These are phyloP conservation scores for Discoglossus pictus DNA, from an alignment of 2,797 vertebrate species.

Conservation along the genomic window DNA sequence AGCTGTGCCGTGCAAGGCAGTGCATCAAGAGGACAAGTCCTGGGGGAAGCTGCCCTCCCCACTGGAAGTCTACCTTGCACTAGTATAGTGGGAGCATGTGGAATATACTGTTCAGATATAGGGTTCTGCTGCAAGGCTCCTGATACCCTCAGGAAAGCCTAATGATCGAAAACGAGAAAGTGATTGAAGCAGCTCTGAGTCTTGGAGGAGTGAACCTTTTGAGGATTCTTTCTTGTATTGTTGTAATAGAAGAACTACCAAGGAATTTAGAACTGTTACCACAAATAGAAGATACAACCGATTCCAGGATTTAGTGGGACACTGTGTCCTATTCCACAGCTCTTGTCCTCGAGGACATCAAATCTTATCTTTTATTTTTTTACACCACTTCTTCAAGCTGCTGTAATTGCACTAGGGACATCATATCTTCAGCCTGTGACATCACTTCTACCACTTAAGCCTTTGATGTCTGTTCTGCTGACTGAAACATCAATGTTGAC, in stretches of 20 bases:
- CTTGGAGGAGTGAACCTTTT: no score
- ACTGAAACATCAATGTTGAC: conserved; percentile 1
- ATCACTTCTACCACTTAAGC: neutral
- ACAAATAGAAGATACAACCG: no score
- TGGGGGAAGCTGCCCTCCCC: neutral
- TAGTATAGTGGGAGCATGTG: no score
- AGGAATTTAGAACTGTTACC: no score
- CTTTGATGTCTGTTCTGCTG: neutral
- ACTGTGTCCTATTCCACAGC: neutral
- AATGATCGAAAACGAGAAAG: no score
- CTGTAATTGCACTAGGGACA: conserved; percentile 43
- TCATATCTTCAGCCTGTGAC: conserved; percentile 2
- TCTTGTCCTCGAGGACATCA: neutral
- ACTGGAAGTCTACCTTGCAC: neutral
- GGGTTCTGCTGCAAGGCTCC: no score
- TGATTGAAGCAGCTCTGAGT: no score
- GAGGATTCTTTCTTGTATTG: no score
- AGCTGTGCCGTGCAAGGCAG: conserved; percentile 50
- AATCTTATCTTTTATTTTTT: conserved; percentile 3
- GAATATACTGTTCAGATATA: no score
- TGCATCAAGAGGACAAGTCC: neutral
- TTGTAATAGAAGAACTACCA: no score
- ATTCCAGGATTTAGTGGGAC: neutral
- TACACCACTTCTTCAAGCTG: conserved; percentile 20
- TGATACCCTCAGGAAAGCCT: conserved; percentile 26